Conservation (phyloP, 2,113 vertebrate species). For the Guaruba guarouba region DNA sequence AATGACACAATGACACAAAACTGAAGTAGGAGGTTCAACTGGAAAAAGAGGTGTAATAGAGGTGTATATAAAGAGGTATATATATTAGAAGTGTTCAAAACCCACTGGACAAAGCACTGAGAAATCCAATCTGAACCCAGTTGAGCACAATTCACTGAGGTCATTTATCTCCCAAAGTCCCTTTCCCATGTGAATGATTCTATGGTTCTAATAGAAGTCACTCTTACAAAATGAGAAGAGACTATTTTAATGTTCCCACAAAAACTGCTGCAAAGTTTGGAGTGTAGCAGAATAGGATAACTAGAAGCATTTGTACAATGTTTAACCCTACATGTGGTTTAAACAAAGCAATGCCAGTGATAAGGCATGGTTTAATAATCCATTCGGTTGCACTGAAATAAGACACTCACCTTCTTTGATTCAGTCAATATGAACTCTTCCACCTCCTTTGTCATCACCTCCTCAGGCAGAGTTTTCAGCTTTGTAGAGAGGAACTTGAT, state of each 20-base stretch:
- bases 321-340: not conserved
- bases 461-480: slow-evolving; percentile 90
- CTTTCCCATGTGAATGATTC: not conserved
- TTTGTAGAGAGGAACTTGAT: slow-evolving; percentile 95
- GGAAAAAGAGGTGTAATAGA: not conserved
- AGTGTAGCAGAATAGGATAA: not conserved
- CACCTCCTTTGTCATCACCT: slow-evolving; percentile 94
- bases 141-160: not conserved
- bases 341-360: not conserved
- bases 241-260: not conserved
- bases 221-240: not conserved
- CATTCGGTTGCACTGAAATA: not conserved
- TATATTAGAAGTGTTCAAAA: not conserved
- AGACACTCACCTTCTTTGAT: slow-evolving; percentile 87
- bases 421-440: slow-evolving; percentile 91
- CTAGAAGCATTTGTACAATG: not conserved
- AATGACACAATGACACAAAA: not conserved
- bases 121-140: not conserved
- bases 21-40: not conserved
- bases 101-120: not conserved
- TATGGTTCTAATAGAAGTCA: not conserved
- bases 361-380: not conserved
- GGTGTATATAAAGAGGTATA: not conserved
- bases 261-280: not conserved
- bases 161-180: not conserved